phyloP scores from a whole-genome alignment of 2,113 vertebrate genomes.

The Martes martes region DNA sequence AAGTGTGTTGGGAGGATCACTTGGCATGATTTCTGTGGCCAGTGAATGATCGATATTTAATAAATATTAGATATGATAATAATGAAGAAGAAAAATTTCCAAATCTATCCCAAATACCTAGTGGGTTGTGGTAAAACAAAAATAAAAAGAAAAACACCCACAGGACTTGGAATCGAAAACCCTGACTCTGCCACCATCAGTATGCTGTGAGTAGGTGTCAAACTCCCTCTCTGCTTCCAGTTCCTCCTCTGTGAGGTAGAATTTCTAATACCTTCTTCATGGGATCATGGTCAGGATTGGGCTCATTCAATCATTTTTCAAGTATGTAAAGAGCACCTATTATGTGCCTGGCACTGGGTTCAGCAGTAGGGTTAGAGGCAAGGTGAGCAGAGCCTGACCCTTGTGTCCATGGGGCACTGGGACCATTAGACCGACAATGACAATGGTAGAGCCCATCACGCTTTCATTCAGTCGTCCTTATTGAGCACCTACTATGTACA shows the following conservation, averaged over 20 bases:
- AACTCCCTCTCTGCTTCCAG: background rate
- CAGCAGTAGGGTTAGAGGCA: background rate
- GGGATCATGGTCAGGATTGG: background rate
- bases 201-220: background rate
- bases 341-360: background rate
- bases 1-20: background rate
- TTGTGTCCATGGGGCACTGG: rapidly evolving
- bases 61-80: background rate
- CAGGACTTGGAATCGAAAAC: background rate
- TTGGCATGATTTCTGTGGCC: background rate
- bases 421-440: too few relatives aligned
- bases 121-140: background rate
- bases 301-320: background rate
- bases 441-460: rapidly evolving
- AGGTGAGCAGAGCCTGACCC: background rate
- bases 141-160: background rate
- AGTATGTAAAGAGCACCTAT: background rate
- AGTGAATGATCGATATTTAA: background rate
- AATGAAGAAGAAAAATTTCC: constrained; percentile 11
- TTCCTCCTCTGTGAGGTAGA: background rate
- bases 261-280: background rate
- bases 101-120: background rate
- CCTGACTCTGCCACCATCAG: background rate
- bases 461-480: background rate
- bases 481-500: background rate